Base-by-base conservation (phyloP, 2,797 vertebrate genomes). In the Pterois miles region DNA sequence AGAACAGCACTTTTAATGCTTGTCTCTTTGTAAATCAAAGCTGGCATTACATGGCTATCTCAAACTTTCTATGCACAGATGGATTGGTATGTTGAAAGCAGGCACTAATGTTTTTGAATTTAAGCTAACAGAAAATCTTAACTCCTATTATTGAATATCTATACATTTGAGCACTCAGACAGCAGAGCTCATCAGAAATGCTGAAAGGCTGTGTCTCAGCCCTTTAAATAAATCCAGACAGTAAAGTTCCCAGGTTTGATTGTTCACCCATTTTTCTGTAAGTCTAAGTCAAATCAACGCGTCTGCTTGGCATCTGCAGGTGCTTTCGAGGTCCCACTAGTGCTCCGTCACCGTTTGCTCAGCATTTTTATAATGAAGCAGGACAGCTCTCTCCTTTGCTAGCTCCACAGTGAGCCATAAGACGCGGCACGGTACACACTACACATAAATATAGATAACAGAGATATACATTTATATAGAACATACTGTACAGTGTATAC, bases 291-390 rank as follows among this genome's bases (percentile, higher is more conserved):
- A 63, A 57, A 63, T 81, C 53, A 71, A 76, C 48, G 69, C 69
- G 71, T 77, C 60, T 72, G 71, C 16, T 6, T 48, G 53, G 34
- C 78, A 86, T 78, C 70, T 87, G 79, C 74, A 78, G 82, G 63
- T 79, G 81, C 46, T 69, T 64, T 72, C 52, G 10, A 6, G 25
- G 36, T 82, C 76, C 75, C 80, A 63, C 50, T n/a, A 59, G 63
- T 78, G 50, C 76, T 76, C 74, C 14, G 40, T 80, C 77, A 78
- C 82, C 74, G 78, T 86, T 73, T 69, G 65, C 82, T 91, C 87
- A 90, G 87, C 89, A 88, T 34, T 84, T 85, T 83, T 83, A 34
- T 88, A 84, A 87, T 74, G 68, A 86, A 68, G 66, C 58, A 56
- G 59, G 25, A 60, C 66, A 83, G 72, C 84, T 78, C 76, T 52